phyloP scores from a whole-genome alignment of 2,888 invertebrate species.

The Timandra comae region DNA sequence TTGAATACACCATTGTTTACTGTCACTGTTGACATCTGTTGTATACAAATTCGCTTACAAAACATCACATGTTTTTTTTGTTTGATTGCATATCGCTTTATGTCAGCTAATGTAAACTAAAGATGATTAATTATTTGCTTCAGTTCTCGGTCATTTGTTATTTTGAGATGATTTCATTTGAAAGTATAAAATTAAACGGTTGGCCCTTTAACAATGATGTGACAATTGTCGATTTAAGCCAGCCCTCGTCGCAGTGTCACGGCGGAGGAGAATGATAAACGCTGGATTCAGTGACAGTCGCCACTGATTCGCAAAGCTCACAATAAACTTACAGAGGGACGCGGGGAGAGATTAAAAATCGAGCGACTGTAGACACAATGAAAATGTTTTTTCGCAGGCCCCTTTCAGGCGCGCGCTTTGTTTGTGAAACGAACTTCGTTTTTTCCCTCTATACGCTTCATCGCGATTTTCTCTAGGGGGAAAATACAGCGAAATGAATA shows the following conservation, averaged over 20 bases:
- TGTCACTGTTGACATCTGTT: too few species aligned
- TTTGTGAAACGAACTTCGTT: conserved; percentile 73
- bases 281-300: conserved; percentile 42
- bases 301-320: conserved; percentile 52
- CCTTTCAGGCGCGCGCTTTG: conserved; percentile 66
- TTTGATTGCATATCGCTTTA: too few species aligned
- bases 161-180: too few species aligned
- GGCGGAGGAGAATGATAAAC: conserved; percentile 28
- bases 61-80: too few species aligned
- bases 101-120: too few species aligned
- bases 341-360: conserved; percentile 71
- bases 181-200: background rate
- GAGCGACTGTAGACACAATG: conserved; percentile 72
- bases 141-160: too few species aligned
- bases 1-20: background rate
- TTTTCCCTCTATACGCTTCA: conserved; percentile 61
- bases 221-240: conserved; percentile 9
- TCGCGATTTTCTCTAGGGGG: conserved; percentile 52
- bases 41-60: too few species aligned
- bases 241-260: conserved; percentile 14
- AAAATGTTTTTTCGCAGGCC: conserved; percentile 71
- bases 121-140: too few species aligned
- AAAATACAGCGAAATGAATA: conserved; percentile 64
- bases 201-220: background rate
- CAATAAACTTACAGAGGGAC: conserved; percentile 65